Evolutionary conservation across 37 sponge, comb jelly and placozoan genomes (phyloP), one percentile per base, ranked within the genome.

Genomic region (Chondrosia reniformis): DNA sequence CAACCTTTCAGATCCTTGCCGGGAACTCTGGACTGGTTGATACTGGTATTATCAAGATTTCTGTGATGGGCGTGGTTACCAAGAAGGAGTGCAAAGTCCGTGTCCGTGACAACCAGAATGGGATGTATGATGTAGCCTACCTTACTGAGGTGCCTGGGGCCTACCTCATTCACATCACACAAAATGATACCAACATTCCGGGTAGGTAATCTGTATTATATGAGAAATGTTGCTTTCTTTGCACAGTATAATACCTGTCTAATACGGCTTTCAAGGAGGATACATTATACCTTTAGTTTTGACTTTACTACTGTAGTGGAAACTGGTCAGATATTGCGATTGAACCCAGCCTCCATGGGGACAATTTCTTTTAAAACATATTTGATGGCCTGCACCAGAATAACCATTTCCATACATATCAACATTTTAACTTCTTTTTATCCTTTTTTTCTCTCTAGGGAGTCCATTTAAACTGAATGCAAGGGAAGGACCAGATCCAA

Each of bases 51-150:
- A 78, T 92, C 19, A 30, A 46, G 24, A 78, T 92, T 22, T 45
- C 63, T 4, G 85, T 92, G 15, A 31, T 43, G 3, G 77, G 85
- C 13, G 88, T 88, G 0, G 76, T 82, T 21, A 78, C 78, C 41
- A 61, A 61, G 30, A 56, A 30, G 36, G 85, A 87, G 46, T 71
- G 83, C 45, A 77, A 74, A 40, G 88, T 92, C 0, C 76, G 87
- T 10, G 69, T 52, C 17, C 59, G 87, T 30, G 93, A 92, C 66
- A 92, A 92, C 81, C 46, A 79, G 17, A 80, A 92, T 73, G 89
- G 93, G 1, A 78, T 86, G 12, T 92, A 92, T 72, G 81, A 79
- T 42, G 81, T 92, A 33, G 89, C 87, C 28, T 92, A 92, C 43
- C 58, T 92, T 19, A 82, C 76, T 9, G 75, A 73, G 22, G 38